Base-by-base conservation (phyloP, 2,888 invertebrate genomes). In the Conchocele bisecta region DNA sequence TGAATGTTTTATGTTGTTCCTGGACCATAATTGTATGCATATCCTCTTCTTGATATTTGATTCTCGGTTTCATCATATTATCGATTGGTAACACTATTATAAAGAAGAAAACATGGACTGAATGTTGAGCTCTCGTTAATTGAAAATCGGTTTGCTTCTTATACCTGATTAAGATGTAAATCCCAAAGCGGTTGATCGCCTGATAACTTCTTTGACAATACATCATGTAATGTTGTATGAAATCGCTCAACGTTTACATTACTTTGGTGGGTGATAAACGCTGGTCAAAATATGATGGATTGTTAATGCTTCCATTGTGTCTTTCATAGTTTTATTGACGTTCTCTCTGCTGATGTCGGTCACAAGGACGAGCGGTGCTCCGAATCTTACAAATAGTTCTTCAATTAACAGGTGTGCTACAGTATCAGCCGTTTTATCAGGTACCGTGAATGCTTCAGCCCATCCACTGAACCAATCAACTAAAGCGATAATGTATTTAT, bases 21-120 rank as follows among this genome's bases (percentile, higher is more conserved):
- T 61, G 41, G 5, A 72, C 35, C 20, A 64, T 53, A 29, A 70
- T 61, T 28, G 59, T 29, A 39, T 70, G 67, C 22, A 31, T 13
- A 9, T 66, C 70, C 29, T 70, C 75, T 15, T 59, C 58, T 13
- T 26, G 13, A 58, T 64, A 70, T n/a, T 66, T 41, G 6, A 54
- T 9, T 29, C 60, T 33, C 0, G 64, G 73, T 13, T 58, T 53
- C 22, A 70, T 39, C 9, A 75, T 44, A 17, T 33, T 67, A 17
- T 77, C 77, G 15, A 77, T 6, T 17, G 67, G 67, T n/a, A 74
- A n/a, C 77, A 20, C 67, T 44, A n/a, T 64, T 63, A 31, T 69
- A 74, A 1, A 77, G 17, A 4, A 69, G 26, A 22, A 41, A 66
- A 41, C 58, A 73, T n/a, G 78, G 69, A 0, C 65, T 26, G 26